These are phyloP conservation scores for Caenorhabditis doughertyi DNA, from an alignment of 2,888 invertebrate species.

Conservation along the genomic window DNA sequence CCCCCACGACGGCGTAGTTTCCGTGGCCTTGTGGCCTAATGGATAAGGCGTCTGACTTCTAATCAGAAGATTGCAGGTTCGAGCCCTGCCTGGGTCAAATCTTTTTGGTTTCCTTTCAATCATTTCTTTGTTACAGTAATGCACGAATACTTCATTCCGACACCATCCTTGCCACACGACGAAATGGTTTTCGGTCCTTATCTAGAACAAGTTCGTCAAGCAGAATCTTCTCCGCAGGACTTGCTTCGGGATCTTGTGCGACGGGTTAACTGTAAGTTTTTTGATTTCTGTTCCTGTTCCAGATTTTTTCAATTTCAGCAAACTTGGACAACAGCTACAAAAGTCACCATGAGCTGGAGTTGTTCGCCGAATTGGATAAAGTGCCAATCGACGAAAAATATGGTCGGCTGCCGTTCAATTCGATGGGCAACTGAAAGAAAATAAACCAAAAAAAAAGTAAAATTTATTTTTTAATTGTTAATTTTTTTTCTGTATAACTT, in stretches of 20 bases:
- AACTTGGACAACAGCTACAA: slow-evolving; percentile 54
- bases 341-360: slow-evolving; percentile 49
- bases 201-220: slow-evolving; percentile 21
- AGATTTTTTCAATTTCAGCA: slow-evolving; percentile 31
- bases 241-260: slow-evolving; percentile 31
- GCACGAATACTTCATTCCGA: slow-evolving; percentile 48
- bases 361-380: slow-evolving; percentile 44
- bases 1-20: not conserved
- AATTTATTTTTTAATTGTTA: slow-evolving; percentile 1
- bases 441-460: slow-evolving; percentile 1
- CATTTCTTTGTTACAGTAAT: slow-evolving; percentile 27
- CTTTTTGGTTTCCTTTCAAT: slow-evolving; percentile 12
- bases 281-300: not conserved
- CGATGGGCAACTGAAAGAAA: slow-evolving; percentile 28
- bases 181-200: slow-evolving; percentile 50
- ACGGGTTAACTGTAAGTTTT: slow-evolving; percentile 47
- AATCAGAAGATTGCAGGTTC: slow-evolving; percentile 81
- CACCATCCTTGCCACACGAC: slow-evolving; percentile 21
- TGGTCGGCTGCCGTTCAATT: slow-evolving; percentile 39
- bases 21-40: slow-evolving; percentile 77
- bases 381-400: slow-evolving; percentile 48
- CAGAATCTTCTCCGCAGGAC: slow-evolving; percentile 7
- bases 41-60: slow-evolving; percentile 82
- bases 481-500: too few relatives aligned
- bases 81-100: slow-evolving; percentile 73